Conservation (phyloP, 1,140 invertebrate species). For the Adelges cooleyi region DNA sequence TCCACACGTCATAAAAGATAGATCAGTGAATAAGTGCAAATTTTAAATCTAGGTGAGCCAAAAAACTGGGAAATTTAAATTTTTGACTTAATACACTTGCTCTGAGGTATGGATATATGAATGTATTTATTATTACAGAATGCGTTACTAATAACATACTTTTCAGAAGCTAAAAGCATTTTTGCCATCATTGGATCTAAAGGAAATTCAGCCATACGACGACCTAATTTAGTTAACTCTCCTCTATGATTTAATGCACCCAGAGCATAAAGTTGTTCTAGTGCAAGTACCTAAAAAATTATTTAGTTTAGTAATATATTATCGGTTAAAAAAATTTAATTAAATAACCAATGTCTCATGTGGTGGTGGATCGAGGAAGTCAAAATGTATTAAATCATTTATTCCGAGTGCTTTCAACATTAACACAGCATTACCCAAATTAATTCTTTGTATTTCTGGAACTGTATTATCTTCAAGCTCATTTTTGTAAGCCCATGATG, state of each 20-base stretch:
- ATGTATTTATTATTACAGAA: no score
- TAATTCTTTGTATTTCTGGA: slow-evolving; percentile 96
- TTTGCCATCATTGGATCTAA: slow-evolving; percentile 98
- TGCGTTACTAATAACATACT: no score
- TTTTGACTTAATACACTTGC: no score
- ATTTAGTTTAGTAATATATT: not conserved
- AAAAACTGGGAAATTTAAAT: no score
- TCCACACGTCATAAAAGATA: no score
- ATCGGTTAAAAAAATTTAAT: not conserved
- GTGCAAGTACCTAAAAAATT: slow-evolving; percentile 50
- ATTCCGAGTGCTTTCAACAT: slow-evolving; percentile 95
- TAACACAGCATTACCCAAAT: slow-evolving; percentile 93
- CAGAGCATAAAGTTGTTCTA: slow-evolving; percentile 95
- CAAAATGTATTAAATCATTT: slow-evolving; percentile 95
- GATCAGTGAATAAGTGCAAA: no score
- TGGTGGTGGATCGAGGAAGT: slow-evolving; percentile 96
- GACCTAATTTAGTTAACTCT: slow-evolving; percentile 88
- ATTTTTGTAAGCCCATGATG: slow-evolving; percentile 92
- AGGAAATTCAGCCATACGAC: slow-evolving; percentile 98
- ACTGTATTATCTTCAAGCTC: slow-evolving; percentile 96
- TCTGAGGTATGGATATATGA: no score
- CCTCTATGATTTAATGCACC: slow-evolving; percentile 97
- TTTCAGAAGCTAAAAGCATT: slow-evolving; percentile 95
- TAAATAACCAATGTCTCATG: slow-evolving; percentile 77
- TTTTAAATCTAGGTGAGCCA: no score